Conservation (phyloP, 2,797 vertebrate species). For the Echeneis naucrates region DNA sequence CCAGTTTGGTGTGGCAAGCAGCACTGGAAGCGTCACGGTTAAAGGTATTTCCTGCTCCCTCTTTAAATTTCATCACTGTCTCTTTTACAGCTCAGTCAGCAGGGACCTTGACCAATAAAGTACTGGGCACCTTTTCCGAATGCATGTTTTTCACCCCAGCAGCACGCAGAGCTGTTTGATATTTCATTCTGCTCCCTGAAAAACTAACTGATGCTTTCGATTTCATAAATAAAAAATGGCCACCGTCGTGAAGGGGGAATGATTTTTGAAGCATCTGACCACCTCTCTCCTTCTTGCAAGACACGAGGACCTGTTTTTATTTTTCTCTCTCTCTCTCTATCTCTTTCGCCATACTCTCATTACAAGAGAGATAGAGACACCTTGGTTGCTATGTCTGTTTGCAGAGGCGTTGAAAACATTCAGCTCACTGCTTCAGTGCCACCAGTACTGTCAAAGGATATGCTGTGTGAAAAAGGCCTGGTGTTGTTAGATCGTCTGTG, state of each 20-base stretch:
- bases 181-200: constrained; percentile 37
- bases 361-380: constrained; percentile 42
- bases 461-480: constrained; percentile 33
- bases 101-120: constrained; percentile 11
- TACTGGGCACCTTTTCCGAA: constrained; percentile 29
- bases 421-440: constrained; percentile 27
- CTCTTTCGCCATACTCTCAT: constrained; percentile 28
- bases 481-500: constrained; percentile 73
- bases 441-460: constrained; percentile 42
- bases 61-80: constrained; percentile 33
- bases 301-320: constrained; percentile 6
- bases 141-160: constrained; percentile 35
- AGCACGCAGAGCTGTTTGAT: constrained; percentile 13
- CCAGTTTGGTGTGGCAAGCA: constrained; percentile 95
- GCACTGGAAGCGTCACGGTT: constrained; percentile 91
- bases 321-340: constrained; percentile 3
- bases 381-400: constrained; percentile 53
- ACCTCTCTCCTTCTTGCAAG: constrained; percentile 18
- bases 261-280: constrained; percentile 37
- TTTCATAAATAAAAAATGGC: constrained; percentile 55
- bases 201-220: constrained; percentile 34
- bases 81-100: constrained; percentile 32
- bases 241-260: background rate
- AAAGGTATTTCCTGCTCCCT: constrained; percentile 88
- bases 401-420: constrained; percentile 57